Evolutionary conservation across 2,888 invertebrate species (phyloP), one percentile per base, ranked within the genome.

Genomic region (Phania funesta): DNA sequence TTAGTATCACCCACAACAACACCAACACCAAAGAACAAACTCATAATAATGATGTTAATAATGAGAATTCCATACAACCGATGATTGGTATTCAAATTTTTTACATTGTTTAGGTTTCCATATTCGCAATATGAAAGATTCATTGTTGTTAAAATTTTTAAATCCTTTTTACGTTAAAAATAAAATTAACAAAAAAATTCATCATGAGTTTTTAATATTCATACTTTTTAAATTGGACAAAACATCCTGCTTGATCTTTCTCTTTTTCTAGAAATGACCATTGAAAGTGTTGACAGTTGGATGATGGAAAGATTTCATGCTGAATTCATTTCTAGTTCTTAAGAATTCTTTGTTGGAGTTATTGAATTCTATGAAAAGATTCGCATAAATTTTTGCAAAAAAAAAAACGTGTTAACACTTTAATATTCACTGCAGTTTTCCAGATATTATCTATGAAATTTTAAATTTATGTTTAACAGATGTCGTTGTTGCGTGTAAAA

Each of bases 21-120:
- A 56, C 41, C 24, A 48, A 13, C 16, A 35, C 35, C 6, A 18
- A 56, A n/a, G 65, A 64, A 46, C 29, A 48, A 50, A 64, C 5
- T 22, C 9, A 65, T 54, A 24, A 74, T 52, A n/a, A 60, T 60
- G 18, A 71, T 75, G 13, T 16, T 50, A 46, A 54, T 41, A 56
- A 46, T 68, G 48, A 46, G 6, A 18, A 56, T 3, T 35, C 24
- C 44, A 54, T 46, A 32, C 32, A 11, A 60, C 2, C 22, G 58
- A 82, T 79, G 64, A 79, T 82, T 82, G 60, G 41, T 64, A n/a
- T n/a, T 65, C n/a, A 70, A 79, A 52, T 65, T 35, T 74, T 74
- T 64, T 50, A 20, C 22, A 46, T 82, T 82, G 50, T 78, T 65
- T 50, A 38, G 7, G 20, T 3, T 35, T 58, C 32, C 44, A 60